phyloP scores from a whole-genome alignment of 2,113 vertebrate genomes.

The Corydoras sp. region DNA sequence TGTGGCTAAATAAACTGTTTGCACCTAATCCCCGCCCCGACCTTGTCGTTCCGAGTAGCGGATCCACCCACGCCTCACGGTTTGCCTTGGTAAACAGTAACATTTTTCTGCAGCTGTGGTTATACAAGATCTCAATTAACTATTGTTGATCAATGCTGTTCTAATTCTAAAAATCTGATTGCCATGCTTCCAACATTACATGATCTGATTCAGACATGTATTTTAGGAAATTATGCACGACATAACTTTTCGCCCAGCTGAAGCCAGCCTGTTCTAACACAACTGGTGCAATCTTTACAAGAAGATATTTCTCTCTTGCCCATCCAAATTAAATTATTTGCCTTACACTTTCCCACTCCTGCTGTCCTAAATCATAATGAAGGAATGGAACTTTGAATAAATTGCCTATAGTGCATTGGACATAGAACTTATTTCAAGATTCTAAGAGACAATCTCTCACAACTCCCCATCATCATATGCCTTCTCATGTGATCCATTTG shows the following conservation, averaged over 20 bases:
- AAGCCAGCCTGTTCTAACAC: constrained; percentile 16
- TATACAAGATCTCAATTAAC: too few species aligned
- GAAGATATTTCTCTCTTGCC: constrained; percentile 31
- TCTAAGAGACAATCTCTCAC: constrained; percentile 30
- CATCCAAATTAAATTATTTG: constrained; percentile 37
- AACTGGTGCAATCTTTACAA: constrained; percentile 29
- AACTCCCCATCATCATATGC: constrained; percentile 32
- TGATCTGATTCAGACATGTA: neutral
- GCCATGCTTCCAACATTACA: too few species aligned
- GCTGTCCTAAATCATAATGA: constrained; percentile 36
- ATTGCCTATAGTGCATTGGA: constrained; percentile 44
- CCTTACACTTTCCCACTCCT: constrained; percentile 37
- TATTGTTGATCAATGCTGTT: too few species aligned
- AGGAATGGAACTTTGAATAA: constrained; percentile 36
- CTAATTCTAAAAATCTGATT: too few species aligned
- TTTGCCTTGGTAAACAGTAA: too few species aligned
- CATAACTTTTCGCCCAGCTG: neutral
- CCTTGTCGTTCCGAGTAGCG: too few species aligned
- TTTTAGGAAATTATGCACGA: neutral
- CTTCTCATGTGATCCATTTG: constrained; percentile 10
- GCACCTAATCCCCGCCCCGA: too few species aligned
- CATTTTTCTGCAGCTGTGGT: too few species aligned
- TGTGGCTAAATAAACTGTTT: too few species aligned
- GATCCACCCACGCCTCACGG: too few species aligned
- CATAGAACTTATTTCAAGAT: constrained; percentile 43